Base-by-base conservation (phyloP, 2,888 invertebrate genomes). In the Protonemura montana region DNA sequence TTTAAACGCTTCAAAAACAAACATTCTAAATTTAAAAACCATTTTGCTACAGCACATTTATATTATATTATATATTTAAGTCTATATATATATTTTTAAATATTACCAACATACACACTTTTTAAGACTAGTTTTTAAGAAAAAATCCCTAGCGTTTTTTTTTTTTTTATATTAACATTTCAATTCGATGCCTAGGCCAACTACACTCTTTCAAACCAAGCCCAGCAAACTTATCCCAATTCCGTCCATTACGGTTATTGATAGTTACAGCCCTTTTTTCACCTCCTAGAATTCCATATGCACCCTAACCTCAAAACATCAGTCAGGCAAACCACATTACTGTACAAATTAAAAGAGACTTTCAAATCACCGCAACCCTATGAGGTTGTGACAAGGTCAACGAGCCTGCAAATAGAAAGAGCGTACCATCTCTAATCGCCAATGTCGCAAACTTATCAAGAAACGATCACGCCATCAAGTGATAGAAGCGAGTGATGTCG, bases 171-270 rank as follows among this genome's bases (percentile, higher is more conserved):
- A 59, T 59, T 59, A 59, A 59, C 59, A 59, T 59, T 59, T 59
- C 59, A 59, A 59, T 59, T 59, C 59, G 59, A 59, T 59, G 21
- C 59, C 59, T 59, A 59, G 59, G 59, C 59, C 59, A 35, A 59
- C 59, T 59, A 59, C 59, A 21, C 59, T 59, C 59, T 10, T 59
- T 13, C 59, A 59, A 59, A 59, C 59, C 16, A 10, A 59, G 59
- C 16, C 13, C 59, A 1, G 59, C 10, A 6, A 10, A 35, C 35
- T 35, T 10, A 10, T 59, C 59, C 7, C 59, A 35, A 6, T 35
- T 35, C 3, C 35, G 10, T 6, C 3, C 35, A 35, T 35, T 35
- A 35, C 35, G 35, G 35, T 6, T 3, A 10, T 10, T 35, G 35
- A 35, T 35, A 3, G 35, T 35, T 10, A n/a, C n/a, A n/a, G 35